Conservation (phyloP, 1,140 invertebrate species). For the Drosophila repleta region DNA sequence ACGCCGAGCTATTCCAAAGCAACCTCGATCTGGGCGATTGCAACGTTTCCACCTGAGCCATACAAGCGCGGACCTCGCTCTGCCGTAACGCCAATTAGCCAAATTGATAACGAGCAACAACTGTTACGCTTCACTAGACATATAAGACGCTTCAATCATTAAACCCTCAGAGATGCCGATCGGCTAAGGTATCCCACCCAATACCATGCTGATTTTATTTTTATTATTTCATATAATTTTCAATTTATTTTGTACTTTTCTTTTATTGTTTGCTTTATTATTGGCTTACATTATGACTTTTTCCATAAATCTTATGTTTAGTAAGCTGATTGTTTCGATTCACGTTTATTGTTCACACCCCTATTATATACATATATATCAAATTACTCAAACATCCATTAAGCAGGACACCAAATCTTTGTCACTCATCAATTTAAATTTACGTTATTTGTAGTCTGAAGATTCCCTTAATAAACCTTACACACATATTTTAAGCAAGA, state of each 20-base stretch:
- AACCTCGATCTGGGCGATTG: constrained; percentile 69
- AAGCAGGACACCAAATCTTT: not conserved
- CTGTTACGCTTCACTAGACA: constrained; percentile 16
- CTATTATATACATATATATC: constrained; percentile 1
- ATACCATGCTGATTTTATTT: constrained; percentile 23
- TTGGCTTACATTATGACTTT: constrained; percentile 27
- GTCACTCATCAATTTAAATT: constrained; percentile 10
- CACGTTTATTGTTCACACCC: constrained; percentile 24
- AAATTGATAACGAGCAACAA: constrained; percentile 63
- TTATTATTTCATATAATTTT: constrained; percentile 35
- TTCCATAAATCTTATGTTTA: constrained; percentile 22
- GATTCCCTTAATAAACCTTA: constrained; percentile 40
- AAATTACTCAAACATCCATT: not conserved
- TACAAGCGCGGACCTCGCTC: constrained; percentile 8
- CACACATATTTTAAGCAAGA: constrained; percentile 34
- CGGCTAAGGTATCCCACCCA: not conserved
- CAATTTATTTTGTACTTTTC: constrained; percentile 33
- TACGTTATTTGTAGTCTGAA: constrained; percentile 36
- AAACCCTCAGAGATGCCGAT: constrained; percentile 11
- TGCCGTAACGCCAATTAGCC: constrained; percentile 52
- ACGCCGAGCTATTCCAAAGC: constrained; percentile 69
- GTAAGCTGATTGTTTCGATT: constrained; percentile 12
- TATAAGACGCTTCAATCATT: constrained; percentile 21
- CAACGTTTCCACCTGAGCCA: constrained; percentile 32
- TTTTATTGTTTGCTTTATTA: constrained; percentile 17